phyloP scores from a whole-genome alignment of 2,797 vertebrate genomes.

The Podarcis siculus region DNA sequence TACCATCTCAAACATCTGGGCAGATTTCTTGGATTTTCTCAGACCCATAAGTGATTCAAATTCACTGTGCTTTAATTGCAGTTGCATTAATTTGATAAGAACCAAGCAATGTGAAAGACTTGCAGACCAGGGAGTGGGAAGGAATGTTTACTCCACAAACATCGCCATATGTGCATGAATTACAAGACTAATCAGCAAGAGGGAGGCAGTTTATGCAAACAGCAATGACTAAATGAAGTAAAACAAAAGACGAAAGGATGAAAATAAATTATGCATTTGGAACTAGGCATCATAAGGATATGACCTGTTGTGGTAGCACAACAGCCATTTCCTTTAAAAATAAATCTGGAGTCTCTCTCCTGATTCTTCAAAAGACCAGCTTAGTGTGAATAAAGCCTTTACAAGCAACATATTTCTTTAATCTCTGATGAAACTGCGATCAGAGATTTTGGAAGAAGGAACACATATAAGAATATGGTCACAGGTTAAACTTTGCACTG shows the following conservation, averaged over 20 bases:
- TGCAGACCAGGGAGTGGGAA: slow-evolving; percentile 52
- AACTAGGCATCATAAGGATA: slow-evolving; percentile 45
- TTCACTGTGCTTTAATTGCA: slow-evolving; percentile 63
- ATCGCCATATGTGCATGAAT: slow-evolving; percentile 66
- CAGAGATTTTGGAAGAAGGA: not conserved
- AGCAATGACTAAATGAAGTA: slow-evolving; percentile 60
- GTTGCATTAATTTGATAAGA: slow-evolving; percentile 71
- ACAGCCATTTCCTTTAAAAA: slow-evolving; percentile 22
- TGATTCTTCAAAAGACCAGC: not conserved
- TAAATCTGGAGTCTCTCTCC: not conserved
- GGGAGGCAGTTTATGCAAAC: slow-evolving; percentile 57
- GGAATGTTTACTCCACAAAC: slow-evolving; percentile 66
- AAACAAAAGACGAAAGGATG: slow-evolving; percentile 45
- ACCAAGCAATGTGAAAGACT: slow-evolving; percentile 68
- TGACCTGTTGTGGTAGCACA: slow-evolving; percentile 34
- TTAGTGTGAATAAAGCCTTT: not conserved
- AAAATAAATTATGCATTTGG: slow-evolving; percentile 59
- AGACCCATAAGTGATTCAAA: slow-evolving; percentile 59
- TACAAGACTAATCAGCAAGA: slow-evolving; percentile 64
- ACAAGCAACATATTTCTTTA: not conserved
- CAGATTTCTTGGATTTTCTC: slow-evolving; percentile 61
- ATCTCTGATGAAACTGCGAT: not conserved
- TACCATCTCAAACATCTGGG: slow-evolving; percentile 62
- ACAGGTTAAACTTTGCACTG: not conserved
- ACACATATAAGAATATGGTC: not conserved